Evolutionary conservation across 2,797 vertebrate species (phyloP).

Genomic region (Protosalanx chinensis): DNA sequence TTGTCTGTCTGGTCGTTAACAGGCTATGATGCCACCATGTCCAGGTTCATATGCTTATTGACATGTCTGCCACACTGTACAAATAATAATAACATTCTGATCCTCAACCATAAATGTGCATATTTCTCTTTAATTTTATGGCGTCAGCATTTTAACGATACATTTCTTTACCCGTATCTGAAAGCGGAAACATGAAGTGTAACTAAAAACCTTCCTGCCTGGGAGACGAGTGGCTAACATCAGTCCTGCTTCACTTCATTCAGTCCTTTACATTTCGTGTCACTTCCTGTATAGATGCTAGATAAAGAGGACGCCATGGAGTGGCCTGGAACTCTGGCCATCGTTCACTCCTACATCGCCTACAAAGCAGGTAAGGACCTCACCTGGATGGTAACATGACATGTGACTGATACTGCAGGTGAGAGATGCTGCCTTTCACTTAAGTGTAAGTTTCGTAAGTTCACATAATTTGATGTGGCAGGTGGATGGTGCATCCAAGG

Average conservation of each 20-base stretch:
- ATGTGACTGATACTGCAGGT: too few species aligned
- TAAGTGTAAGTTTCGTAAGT: too few species aligned
- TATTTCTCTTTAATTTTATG: slow-evolving; percentile 1
- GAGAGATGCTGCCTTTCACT: too few species aligned
- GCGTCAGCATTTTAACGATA: neutral
- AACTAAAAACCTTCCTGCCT: too few species aligned
- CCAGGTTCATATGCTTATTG: neutral
- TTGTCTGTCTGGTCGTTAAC: slow-evolving; percentile 5
- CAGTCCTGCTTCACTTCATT: too few species aligned
- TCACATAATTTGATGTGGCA: too few species aligned
- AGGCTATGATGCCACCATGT: too few species aligned
- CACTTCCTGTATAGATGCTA: slow-evolving; percentile 71
- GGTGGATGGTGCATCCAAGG: too few species aligned
- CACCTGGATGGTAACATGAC: neutral
- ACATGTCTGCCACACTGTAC: neutral
- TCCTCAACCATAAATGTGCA: neutral
- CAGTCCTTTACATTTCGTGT: neutral
- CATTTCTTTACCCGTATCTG: neutral
- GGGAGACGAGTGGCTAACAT: too few species aligned
- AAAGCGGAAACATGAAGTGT: neutral
- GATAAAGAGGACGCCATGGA: slow-evolving; percentile 88
- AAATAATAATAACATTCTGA: slow-evolving; percentile 1
- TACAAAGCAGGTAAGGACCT: slow-evolving; percentile 83
- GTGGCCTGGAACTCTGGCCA: slow-evolving; percentile 87
- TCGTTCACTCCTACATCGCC: slow-evolving; percentile 89